Conservation (phyloP, 2,888 invertebrate species). For the Napeogenes inachia region DNA sequence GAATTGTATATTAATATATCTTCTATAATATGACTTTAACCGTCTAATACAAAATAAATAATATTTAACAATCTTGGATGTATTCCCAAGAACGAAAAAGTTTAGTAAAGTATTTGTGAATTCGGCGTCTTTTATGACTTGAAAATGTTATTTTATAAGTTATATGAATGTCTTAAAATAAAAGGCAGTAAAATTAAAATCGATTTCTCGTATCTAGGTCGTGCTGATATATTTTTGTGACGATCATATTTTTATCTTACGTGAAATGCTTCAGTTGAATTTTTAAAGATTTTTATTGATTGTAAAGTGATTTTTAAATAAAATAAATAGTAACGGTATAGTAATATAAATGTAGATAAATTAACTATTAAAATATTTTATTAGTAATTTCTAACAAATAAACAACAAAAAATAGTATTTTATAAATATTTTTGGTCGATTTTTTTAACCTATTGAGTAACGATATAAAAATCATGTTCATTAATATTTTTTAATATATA, state of each 20-base stretch:
- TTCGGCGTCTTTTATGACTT: conserved; percentile 29
- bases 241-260: conserved; percentile 39
- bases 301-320: too few species aligned
- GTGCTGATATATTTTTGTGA: conserved; percentile 46
- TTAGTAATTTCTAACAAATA: too few species aligned
- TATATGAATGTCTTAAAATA: conserved; percentile 31
- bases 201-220: conserved; percentile 57
- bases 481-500: too few species aligned
- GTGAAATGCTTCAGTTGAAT: conserved; percentile 12
- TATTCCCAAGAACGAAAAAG: conserved; percentile 31
- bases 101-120: conserved; percentile 26
- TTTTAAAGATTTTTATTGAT: too few species aligned
- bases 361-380: too few species aligned
- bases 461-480: too few species aligned
- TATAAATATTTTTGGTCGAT: too few species aligned
- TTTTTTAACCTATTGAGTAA: too few species aligned
- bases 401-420: too few species aligned
- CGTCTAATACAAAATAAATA: conserved; percentile 10
- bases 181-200: conserved; percentile 41
- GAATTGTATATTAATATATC: too few species aligned
- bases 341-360: not conserved
- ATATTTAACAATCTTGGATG: conserved; percentile 30
- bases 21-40: too few species aligned
- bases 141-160: conserved; percentile 29
- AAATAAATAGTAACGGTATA: too few species aligned